A percentile compares a stretch with the other conserved stretches of the same genome.
phyloP scores from a whole-genome alignment of 2,113 vertebrate genomes.

The Periophthalmus modestus region DNA sequence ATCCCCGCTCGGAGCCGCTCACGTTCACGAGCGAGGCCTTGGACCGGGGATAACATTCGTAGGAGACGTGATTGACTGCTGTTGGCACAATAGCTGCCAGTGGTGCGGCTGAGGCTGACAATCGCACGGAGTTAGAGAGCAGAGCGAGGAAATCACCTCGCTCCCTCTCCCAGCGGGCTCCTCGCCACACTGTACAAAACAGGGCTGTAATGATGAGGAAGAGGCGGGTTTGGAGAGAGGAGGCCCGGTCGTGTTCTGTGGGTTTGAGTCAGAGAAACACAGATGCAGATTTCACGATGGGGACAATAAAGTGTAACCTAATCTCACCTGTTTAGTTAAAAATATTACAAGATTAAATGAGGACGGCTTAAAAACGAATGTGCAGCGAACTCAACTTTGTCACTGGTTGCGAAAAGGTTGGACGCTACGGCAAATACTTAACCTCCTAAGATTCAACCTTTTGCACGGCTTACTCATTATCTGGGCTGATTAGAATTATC shows the following conservation, averaged over 20 bases:
- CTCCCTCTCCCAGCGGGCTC: constrained; percentile 63
- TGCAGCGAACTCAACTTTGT: too few relatives aligned
- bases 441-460: too few relatives aligned
- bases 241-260: not conserved
- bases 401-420: too few relatives aligned
- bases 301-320: too few relatives aligned
- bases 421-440: too few relatives aligned
- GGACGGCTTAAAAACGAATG: too few relatives aligned
- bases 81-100: constrained; percentile 75
- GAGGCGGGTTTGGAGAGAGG: not conserved
- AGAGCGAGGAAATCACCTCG: constrained; percentile 70
- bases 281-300: not conserved
- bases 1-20: constrained; percentile 55
- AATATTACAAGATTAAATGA: too few relatives aligned
- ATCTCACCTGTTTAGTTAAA: too few relatives aligned
- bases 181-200: constrained; percentile 27
- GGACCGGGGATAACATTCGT: constrained; percentile 62
- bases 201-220: not conserved
- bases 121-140: constrained; percentile 62
- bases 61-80: constrained; percentile 72
- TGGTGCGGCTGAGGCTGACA: constrained; percentile 69
- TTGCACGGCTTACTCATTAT: too few relatives aligned
- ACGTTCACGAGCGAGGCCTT: constrained; percentile 70
- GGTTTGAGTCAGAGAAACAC: not conserved
- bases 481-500: too few relatives aligned